A percentile compares a stretch with the other conserved stretches of the same genome.
Evolutionary conservation across 2,888 invertebrate species (phyloP).

Genomic region (Hemicrepidius hirtus): DNA sequence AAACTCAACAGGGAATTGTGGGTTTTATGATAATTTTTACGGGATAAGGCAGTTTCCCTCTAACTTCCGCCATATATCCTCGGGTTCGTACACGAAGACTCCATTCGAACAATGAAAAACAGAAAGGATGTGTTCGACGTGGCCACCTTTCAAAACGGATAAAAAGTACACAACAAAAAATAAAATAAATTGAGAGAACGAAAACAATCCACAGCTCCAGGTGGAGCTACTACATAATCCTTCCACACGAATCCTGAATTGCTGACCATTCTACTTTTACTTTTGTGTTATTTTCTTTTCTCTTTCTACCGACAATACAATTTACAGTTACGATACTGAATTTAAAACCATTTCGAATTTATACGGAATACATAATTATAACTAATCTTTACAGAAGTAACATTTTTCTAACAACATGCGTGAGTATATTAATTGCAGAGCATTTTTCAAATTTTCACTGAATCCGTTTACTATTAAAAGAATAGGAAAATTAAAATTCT

Average conservation of each 20-base stretch:
- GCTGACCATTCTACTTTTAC: too few species aligned
- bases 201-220: constrained; percentile 23
- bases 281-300: too few species aligned
- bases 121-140: constrained; percentile 37
- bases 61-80: constrained; percentile 35
- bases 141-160: constrained; percentile 33
- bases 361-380: too few species aligned
- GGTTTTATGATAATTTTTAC: constrained; percentile 49
- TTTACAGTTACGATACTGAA: too few species aligned
- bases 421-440: too few species aligned
- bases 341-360: too few species aligned
- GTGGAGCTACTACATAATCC: constrained; percentile 13
- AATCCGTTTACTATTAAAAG: too few species aligned
- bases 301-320: too few species aligned
- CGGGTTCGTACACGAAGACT: constrained; percentile 29
- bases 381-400: too few species aligned
- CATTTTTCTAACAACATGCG: too few species aligned
- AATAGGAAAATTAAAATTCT: too few species aligned
- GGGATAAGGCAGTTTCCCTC: constrained; percentile 39
- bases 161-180: constrained; percentile 46
- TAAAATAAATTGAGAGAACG: constrained; percentile 31
- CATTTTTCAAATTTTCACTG: too few species aligned
- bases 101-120: constrained; percentile 33
- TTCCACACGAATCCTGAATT: constrained; percentile 33
- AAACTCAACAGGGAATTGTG: constrained; percentile 38